Base-by-base conservation (phyloP, 2,113 vertebrate genomes). In the Meles meles region DNA sequence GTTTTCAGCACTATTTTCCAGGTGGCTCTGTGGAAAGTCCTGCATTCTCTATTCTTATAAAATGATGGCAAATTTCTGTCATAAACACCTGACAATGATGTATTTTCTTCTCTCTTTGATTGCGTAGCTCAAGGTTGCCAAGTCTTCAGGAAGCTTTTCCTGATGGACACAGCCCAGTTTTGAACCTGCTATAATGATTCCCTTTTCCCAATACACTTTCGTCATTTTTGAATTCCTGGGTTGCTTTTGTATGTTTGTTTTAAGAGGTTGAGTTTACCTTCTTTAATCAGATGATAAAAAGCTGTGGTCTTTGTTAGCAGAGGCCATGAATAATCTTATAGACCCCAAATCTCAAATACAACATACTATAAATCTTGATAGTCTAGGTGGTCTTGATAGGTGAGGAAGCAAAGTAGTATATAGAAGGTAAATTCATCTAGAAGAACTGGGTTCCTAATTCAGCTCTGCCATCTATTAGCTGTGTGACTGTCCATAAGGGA, bases 1-100 rank as follows among this genome's bases (percentile, higher is more conserved):
- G 67, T 91, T 88, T 91, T 83, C 34, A 79, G 37, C 69, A 79
- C 15, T 91, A 11, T 90, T 93, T 93, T 85, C 65, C 21, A 93
- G 59, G 34, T 9, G 63, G 3, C 10, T n/a, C 65, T 69, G 21
- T 11, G 74, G 42, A n/a, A 84, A 85, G 6, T 91, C 11, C 18
- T 49, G 2, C 15, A 55, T 67, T 71, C 44, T 88, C 94, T 76
- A 52, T 57, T 93, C n/a, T 83, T 44, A 83, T 69, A 74, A 96
- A 44, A 29, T 13, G 12, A 63, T 63, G 20, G n/a, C 21, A 85
- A 93, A 82, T 76, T 92, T 89, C 39, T 87, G 14, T 82, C 34
- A 34, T 83, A 86, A 95, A 59, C 21, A 77, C 25, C 15, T 21
- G 52, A 31, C 4, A 20, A 25, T 59, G 11, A 11, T 88, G 3